A percentile compares a stretch with the other conserved stretches of the same genome.
Conservation (phyloP, 2,113 vertebrate species). For the Paraplagusia blochii region DNA sequence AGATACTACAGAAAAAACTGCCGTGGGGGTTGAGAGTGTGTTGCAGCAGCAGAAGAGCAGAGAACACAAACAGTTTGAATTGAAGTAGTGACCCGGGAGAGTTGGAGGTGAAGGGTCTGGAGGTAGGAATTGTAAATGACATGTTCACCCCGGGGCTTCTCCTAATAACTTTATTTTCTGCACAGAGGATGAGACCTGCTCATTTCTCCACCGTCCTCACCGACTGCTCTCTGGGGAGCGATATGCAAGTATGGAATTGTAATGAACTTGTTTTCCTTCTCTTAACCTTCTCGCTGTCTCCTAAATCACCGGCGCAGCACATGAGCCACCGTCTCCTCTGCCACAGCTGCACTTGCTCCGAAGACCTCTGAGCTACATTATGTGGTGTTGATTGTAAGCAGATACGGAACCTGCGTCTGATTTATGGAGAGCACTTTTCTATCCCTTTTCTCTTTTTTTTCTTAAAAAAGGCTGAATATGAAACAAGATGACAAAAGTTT, state of each 20-base stretch:
- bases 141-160: constrained; percentile 70
- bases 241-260: constrained; percentile 75
- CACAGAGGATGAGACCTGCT: constrained; percentile 59
- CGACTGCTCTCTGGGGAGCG: constrained; percentile 72
- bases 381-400: constrained; percentile 54
- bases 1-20: constrained; percentile 53
- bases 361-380: constrained; percentile 20
- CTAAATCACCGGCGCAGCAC: constrained; percentile 70
- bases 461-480: background rate
- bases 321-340: constrained; percentile 55
- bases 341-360: constrained; percentile 66
- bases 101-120: constrained; percentile 64
- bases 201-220: constrained; percentile 68
- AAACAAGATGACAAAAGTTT: background rate
- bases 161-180: constrained; percentile 64
- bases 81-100: constrained; percentile 64
- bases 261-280: constrained; percentile 78
- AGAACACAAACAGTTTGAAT: constrained; percentile 68
- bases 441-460: constrained; percentile 10
- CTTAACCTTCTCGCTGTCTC: constrained; percentile 67
- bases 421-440: constrained; percentile 18
- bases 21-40: constrained; percentile 49
- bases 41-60: constrained; percentile 43
- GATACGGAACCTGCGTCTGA: constrained; percentile 34
- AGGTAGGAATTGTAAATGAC: constrained; percentile 72